Conservation (phyloP, 2,113 vertebrate genomes). For the Lagopus muta region DNA sequence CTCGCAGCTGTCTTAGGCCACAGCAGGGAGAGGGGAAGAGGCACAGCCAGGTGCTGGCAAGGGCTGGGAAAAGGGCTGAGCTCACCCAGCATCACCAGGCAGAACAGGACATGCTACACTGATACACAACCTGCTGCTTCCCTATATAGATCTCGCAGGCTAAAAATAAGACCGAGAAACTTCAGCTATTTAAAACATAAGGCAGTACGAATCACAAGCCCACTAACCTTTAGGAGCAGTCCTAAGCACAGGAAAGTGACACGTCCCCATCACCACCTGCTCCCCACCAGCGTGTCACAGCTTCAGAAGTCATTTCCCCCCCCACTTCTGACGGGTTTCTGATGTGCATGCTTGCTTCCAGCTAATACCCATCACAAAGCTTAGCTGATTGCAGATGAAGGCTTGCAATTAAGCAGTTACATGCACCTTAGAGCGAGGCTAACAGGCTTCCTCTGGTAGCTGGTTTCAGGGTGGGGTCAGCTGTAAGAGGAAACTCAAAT, state of each 20-base stretch:
- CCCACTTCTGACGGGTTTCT: neutral
- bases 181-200: constrained; percentile 26
- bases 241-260: neutral
- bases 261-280: neutral
- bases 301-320: neutral
- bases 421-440: neutral
- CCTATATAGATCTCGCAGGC: constrained; percentile 23
- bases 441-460: neutral
- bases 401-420: neutral
- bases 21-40: neutral
- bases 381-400: neutral
- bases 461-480: constrained; percentile 22
- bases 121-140: neutral
- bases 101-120: neutral
- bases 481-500: neutral
- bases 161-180: constrained; percentile 65
- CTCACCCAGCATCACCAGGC: neutral
- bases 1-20: neutral
- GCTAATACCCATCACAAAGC: neutral
- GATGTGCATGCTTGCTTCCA: neutral
- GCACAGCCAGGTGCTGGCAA: neutral
- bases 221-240: neutral
- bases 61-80: neutral
- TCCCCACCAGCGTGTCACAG: neutral
- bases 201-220: neutral